These are phyloP conservation scores for Alces alces DNA, from an alignment of 2,113 vertebrate genomes.

Conservation along the genomic window DNA sequence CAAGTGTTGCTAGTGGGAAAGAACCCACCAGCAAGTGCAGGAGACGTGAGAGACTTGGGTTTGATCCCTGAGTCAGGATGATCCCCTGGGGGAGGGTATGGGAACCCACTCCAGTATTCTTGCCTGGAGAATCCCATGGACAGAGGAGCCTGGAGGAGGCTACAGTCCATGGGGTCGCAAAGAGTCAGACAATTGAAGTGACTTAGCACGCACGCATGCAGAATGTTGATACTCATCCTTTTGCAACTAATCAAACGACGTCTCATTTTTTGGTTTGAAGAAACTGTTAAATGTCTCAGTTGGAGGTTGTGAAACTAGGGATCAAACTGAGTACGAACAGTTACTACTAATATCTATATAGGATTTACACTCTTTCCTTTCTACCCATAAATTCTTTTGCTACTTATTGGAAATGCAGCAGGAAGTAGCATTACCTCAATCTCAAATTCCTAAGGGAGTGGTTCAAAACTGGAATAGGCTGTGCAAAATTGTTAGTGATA, in stretches of 20 bases:
- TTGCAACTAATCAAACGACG: background rate
- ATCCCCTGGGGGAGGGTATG: background rate
- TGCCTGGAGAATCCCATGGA: background rate
- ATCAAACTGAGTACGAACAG: background rate
- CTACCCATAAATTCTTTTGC: background rate
- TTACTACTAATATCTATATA: background rate
- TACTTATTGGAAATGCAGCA: background rate
- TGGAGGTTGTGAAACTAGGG: background rate
- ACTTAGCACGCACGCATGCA: background rate
- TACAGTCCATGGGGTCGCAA: background rate
- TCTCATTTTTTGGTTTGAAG: background rate
- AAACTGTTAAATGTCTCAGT: background rate
- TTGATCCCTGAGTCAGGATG: background rate
- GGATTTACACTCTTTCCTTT: background rate
- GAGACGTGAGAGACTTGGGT: background rate
- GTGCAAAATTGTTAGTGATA: background rate
- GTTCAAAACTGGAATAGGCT: background rate
- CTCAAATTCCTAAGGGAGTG: background rate
- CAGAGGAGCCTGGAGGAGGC: background rate
- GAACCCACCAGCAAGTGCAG: background rate
- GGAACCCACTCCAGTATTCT: background rate
- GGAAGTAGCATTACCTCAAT: background rate
- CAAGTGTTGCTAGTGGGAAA: background rate
- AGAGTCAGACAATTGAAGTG: background rate
- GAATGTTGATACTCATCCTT: background rate